These are phyloP conservation scores for Anguilla anguilla DNA, from an alignment of 2,797 vertebrate species.

Conservation along the genomic window DNA sequence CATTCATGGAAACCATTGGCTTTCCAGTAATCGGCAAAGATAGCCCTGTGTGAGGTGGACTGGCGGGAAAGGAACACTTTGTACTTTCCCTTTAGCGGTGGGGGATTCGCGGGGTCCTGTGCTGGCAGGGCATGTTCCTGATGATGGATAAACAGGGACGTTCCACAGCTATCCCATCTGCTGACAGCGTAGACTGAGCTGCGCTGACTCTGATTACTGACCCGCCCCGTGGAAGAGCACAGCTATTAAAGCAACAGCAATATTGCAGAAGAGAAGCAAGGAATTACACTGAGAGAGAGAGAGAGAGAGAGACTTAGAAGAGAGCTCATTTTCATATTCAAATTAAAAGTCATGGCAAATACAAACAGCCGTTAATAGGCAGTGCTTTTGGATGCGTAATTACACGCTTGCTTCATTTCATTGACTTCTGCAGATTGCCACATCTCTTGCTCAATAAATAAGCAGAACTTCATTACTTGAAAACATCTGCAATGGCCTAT, in stretches of 20 bases:
- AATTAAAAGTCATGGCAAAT: not conserved
- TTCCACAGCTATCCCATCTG: slow-evolving; percentile 26
- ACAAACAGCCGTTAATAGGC: not conserved
- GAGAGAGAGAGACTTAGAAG: too few species aligned
- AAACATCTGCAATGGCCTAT: not conserved
- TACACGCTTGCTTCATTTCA: not conserved
- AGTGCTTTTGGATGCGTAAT: not conserved
- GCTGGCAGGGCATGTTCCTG: slow-evolving; percentile 24
- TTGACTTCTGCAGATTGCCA: not conserved
- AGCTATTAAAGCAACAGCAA: not conserved
- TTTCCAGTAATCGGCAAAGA: slow-evolving; percentile 13
- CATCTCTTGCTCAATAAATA: not conserved
- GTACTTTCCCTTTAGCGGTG: not conserved
- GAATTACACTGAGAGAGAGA: not conserved
- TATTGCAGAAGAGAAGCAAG: not conserved
- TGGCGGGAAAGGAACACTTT: not conserved
- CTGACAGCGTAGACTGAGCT: slow-evolving; percentile 2
- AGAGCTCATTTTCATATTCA: not conserved
- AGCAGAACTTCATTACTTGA: not conserved
- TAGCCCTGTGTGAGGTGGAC: slow-evolving; percentile 20
- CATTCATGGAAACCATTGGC: not conserved
- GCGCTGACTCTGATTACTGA: not conserved
- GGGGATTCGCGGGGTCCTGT: not conserved
- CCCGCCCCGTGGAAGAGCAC: not conserved
- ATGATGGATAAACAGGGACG: slow-evolving; percentile 30